Base-by-base conservation (phyloP, 1,140 invertebrate genomes). In the Amyelois transitella region DNA sequence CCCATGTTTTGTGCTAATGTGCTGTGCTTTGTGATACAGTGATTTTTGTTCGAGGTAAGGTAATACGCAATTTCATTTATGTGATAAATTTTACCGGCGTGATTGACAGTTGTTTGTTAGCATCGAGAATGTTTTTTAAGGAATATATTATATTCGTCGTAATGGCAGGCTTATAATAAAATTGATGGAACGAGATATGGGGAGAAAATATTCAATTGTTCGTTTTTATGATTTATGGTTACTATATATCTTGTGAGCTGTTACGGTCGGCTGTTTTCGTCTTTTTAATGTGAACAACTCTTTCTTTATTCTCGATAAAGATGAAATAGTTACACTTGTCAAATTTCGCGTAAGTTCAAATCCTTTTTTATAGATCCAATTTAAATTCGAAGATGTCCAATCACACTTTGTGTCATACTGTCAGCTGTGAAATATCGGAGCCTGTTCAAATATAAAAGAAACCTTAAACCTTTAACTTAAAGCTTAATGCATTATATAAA, bases 21-120 rank as follows among this genome's bases (percentile, higher is more conserved):
- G 25, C 25, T 56, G 55, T 51, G 32, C 12, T 51, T 19, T 51
- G 19, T 56, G 48, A 43, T 48, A 50, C 24, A 44, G 55, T 56
- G 55, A 19, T 50, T 43, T 43, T 1, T 10, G 8, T 24, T 25
- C 3, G 43, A 56, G 55, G 55, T 56, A 51, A 56, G 55, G 4
- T 48, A 28, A 14, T 4, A 12, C 14, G 10, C n/a, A 45, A 20
- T 48, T 20, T 22, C 21, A 14, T 48, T 48, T 48, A n/a, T 20
- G 18, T 10, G 12, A 48, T 21, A 8, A 21, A 19, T 19, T 48
- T 48, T 19, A 20, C 50, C 38, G 43, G 18, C 20, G 18, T 48
- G 45, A 48, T 48, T 48, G 45, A 48, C 45, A 48, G 19, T 20
- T 48, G 18, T 48, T 48, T 48, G 18, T 20, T 21, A 6, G 43